A percentile compares a stretch with the other conserved stretches of the same genome.
Evolutionary conservation across 2,113 vertebrate genomes (phyloP).

Genomic region (Chelonoidis abingdonii): DNA sequence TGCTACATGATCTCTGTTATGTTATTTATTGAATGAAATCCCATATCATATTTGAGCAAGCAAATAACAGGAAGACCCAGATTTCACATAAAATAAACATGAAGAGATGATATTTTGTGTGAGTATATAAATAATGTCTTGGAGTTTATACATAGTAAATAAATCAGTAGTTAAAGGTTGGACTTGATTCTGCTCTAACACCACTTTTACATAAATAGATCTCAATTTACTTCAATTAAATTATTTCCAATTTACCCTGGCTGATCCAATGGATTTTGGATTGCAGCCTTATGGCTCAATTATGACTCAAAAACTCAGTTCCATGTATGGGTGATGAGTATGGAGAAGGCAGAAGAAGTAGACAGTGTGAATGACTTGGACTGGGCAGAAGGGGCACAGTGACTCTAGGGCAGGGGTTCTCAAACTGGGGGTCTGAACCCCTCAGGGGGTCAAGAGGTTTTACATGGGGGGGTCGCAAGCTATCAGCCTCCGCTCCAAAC

Average conservation of each 20-base stretch:
- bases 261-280: neutral
- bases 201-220: neutral
- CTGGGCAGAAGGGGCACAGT: neutral
- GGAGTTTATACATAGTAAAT: slow-evolving; percentile 19
- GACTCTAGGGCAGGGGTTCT: too few relatives aligned
- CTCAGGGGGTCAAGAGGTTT: too few relatives aligned
- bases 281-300: slow-evolving; percentile 9
- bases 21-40: slow-evolving; percentile 61
- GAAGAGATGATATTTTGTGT: neutral
- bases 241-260: neutral
- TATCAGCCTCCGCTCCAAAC: too few relatives aligned
- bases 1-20: slow-evolving; percentile 23
- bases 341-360: neutral
- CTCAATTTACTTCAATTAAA: slow-evolving; percentile 27
- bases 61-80: neutral
- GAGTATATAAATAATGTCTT: neutral
- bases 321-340: neutral
- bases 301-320: neutral
- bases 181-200: slow-evolving; percentile 3
- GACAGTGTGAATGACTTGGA: neutral
- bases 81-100: neutral
- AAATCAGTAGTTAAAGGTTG: slow-evolving; percentile 1
- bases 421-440: too few relatives aligned
- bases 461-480: too few relatives aligned
- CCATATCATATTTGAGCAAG: slow-evolving; percentile 19